phyloP scores from a whole-genome alignment of 2,888 invertebrate species.

The Drosophila kokeensis region DNA sequence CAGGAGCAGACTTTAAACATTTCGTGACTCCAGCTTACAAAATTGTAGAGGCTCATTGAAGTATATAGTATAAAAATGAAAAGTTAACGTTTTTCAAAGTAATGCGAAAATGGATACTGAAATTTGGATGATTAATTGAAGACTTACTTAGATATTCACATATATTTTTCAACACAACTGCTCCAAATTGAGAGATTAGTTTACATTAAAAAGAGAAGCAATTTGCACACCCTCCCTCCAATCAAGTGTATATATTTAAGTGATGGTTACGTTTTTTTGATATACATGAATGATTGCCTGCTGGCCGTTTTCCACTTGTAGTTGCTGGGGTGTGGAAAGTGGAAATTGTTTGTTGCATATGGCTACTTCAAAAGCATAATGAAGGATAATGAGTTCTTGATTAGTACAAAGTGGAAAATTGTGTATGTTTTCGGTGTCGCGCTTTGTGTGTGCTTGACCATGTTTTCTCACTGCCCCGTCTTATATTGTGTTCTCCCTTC shows the following conservation, averaged over 20 bases:
- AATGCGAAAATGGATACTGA: not conserved
- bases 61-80: not conserved
- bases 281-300: conserved; percentile 6
- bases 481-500: conserved; percentile 4
- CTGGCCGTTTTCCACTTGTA: not conserved
- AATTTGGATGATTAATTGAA: not conserved
- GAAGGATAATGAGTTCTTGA: conserved; percentile 73
- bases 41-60: not conserved
- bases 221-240: not conserved
- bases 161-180: not conserved
- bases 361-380: conserved; percentile 66
- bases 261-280: not conserved
- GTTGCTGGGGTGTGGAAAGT: not conserved
- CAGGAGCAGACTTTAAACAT: not conserved
- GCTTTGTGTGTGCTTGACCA: conserved; percentile 8
- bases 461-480: conserved; percentile 11
- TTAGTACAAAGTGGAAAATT: conserved; percentile 74
- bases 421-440: conserved; percentile 56
- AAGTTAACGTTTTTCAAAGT: not conserved
- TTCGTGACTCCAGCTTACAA: not conserved
- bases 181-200: not conserved
- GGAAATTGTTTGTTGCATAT: conserved; percentile 23
- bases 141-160: not conserved
- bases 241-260: not conserved
- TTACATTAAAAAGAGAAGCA: not conserved